phyloP scores from a whole-genome alignment of 1,140 invertebrate species.

The Periplaneta americana region DNA sequence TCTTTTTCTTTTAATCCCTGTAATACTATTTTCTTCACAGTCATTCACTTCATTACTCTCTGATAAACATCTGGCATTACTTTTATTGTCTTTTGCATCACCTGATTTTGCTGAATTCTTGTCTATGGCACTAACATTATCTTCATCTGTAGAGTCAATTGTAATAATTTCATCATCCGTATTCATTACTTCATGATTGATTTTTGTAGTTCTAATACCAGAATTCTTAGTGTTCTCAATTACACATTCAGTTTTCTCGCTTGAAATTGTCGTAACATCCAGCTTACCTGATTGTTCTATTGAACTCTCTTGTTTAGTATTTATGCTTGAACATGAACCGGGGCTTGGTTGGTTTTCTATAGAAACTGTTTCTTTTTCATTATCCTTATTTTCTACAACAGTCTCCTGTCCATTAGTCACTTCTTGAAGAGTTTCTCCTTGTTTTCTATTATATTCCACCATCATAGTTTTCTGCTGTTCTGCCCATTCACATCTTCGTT shows the following conservation, averaged over 20 bases:
- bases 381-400: background rate
- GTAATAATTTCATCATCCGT: background rate
- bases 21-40: background rate
- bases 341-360: background rate
- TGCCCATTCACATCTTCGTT: constrained; percentile 47
- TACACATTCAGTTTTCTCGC: background rate
- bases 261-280: background rate
- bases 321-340: background rate
- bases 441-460: background rate
- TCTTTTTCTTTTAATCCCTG: background rate
- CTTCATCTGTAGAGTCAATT: background rate
- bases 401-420: background rate
- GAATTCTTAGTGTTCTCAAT: background rate
- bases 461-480: constrained; percentile 34
- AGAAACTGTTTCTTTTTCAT: background rate
- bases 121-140: background rate
- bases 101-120: background rate
- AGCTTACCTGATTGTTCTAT: background rate
- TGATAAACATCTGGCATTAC: too few relatives aligned
- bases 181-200: background rate
- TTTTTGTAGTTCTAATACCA: background rate
- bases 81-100: background rate
- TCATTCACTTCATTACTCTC: too few relatives aligned
- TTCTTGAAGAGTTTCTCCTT: background rate
- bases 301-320: background rate